Base-by-base conservation (phyloP, 2,888 invertebrate species). In the Cheilosia impressa region DNA sequence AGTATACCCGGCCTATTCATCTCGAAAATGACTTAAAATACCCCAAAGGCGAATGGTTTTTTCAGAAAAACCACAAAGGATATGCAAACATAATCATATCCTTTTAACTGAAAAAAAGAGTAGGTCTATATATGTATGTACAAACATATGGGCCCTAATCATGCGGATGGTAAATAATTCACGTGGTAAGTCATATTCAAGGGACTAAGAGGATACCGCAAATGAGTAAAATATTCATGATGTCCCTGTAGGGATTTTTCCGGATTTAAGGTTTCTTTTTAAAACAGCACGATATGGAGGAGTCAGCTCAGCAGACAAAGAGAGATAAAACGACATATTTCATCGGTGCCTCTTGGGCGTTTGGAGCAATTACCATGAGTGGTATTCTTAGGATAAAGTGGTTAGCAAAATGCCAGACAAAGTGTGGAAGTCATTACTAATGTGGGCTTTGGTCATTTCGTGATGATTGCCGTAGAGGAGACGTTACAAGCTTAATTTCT, bases 331-430 rank as follows among this genome's bases (percentile, higher is more conserved):
- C 45, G 68, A 57, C 75, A 79, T 84, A 75, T 68, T 66, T 75
- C 75, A 76, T 83, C 19, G 17, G 68, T 38, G 27, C 50, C 73
- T 52, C 62, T 41, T 43, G 75, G 75, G 57, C 75, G 69, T 79
- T 63, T 79, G 55, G 17, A 75, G 84, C 79, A 84, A 84, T 84
- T 84, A 79, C 69, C 60, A 84, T 76, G 84, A 84, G 84, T 84
- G 84, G 79, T 66, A 76, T 84, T 79, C 69, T 79, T 65, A 65
- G 83, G 79, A 84, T 84, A 60, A 79, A 84, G 79, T 79, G 65
- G 79, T 84, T 60, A 60, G 79, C 68, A 72, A 53, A 66, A 75
- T 71, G 79, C 65, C 69, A 73, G 71, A 41, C 75, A 55, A 79
- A 65, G 75, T 79, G 84, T 79, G 55, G 63, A 57, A 71, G 76